Conservation (phyloP, 1,140 invertebrate species). For the Bursaphelenchus mucronatus region DNA sequence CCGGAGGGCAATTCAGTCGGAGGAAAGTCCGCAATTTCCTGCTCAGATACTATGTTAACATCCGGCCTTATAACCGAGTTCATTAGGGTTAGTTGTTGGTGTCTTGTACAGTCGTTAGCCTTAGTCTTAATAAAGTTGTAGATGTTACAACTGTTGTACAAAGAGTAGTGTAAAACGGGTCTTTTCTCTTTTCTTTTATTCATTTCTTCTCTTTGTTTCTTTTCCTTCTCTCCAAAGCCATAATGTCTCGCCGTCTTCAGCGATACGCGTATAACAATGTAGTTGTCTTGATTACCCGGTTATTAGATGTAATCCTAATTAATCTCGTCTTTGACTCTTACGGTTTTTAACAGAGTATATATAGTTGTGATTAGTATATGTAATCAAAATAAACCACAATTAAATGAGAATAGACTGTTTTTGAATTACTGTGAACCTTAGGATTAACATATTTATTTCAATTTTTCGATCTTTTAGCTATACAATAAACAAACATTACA, state of each 20-base stretch:
- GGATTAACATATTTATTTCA: no score
- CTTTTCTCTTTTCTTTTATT: neutral
- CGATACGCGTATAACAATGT: no score
- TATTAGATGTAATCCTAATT: no score
- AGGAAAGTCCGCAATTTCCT: conserved; percentile 60
- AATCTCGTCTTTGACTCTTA: no score
- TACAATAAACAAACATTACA: no score
- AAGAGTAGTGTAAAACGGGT: neutral
- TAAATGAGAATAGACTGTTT: no score
- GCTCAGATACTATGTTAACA: conserved; percentile 53
- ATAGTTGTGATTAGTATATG: no score
- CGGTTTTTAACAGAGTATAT: no score
- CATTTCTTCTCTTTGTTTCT: neutral
- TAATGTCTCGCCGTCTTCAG: neutral
- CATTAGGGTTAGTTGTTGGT: conserved; percentile 10
- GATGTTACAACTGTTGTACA: neutral
- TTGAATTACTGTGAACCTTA: no score
- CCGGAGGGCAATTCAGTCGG: conserved; percentile 58
- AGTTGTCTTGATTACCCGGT: no score
- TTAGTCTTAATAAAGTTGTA: neutral
- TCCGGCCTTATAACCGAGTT: conserved; percentile 45
- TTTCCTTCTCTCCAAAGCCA: neutral
- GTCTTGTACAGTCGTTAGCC: neutral
- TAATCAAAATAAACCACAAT: no score
- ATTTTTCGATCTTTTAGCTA: no score